These are phyloP conservation scores for Pelodiscus sinensis DNA, from an alignment of 2,113 vertebrate genomes.

Conservation along the genomic window DNA sequence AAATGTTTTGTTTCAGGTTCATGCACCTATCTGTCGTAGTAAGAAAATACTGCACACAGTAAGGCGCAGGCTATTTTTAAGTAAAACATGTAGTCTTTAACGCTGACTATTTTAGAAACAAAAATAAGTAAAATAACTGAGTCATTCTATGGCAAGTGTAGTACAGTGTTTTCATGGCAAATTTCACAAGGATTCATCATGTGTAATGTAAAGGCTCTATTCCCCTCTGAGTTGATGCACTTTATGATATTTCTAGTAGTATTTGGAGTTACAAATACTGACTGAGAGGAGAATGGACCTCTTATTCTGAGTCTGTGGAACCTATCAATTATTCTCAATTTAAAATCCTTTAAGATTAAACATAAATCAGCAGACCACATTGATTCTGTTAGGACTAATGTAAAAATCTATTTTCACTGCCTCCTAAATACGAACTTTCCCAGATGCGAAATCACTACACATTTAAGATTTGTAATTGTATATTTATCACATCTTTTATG, in stretches of 20 bases:
- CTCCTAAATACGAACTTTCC: neutral
- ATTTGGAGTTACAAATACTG: slow-evolving; percentile 19
- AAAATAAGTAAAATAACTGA: neutral
- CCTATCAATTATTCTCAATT: slow-evolving; percentile 8
- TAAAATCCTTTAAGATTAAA: neutral
- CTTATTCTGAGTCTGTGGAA: slow-evolving; percentile 18
- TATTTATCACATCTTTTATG: neutral
- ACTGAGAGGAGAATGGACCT: slow-evolving; percentile 23
- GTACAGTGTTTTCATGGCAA: neutral
- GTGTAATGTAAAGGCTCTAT: neutral
- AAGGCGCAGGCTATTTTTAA: neutral
- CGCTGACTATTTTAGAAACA: neutral
- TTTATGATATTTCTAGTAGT: neutral
- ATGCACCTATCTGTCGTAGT: neutral
- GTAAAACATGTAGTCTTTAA: neutral
- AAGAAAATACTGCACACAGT: neutral
- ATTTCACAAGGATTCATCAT: slow-evolving; percentile 10
- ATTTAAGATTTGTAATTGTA: accelerated
- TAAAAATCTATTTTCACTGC: neutral
- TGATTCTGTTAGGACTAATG: neutral
- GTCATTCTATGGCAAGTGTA: accelerated
- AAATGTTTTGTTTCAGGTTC: neutral
- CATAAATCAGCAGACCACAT: neutral
- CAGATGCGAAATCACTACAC: neutral
- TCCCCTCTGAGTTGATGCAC: neutral